Evolutionary conservation across 2,888 invertebrate species (phyloP).

Genomic region (Magallana nippona): DNA sequence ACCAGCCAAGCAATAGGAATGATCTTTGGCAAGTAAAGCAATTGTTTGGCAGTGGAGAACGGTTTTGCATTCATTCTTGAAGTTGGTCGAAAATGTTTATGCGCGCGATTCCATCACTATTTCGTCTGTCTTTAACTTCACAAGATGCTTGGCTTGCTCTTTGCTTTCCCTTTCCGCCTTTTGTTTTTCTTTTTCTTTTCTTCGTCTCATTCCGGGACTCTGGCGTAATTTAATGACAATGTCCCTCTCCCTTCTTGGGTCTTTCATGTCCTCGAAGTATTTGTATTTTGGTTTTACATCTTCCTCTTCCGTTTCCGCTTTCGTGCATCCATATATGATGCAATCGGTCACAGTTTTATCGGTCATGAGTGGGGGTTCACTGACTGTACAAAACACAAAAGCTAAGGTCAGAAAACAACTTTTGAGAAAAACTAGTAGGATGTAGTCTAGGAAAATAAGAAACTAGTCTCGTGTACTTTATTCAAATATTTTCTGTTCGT

Average conservation of each 20-base stretch:
- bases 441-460: no score
- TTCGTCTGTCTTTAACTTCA: constrained; percentile 47
- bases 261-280: constrained; percentile 71
- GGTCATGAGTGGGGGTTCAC: constrained; percentile 59
- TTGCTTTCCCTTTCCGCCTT: constrained; percentile 19
- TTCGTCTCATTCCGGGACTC: constrained; percentile 69
- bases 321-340: constrained; percentile 64
- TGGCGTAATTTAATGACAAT: constrained; percentile 68
- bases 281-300: constrained; percentile 73
- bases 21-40: constrained; percentile 32
- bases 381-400: constrained; percentile 45
- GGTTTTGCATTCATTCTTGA: background rate
- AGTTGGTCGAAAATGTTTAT: constrained; percentile 3
- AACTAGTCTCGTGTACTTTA: no score
- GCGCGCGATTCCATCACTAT: constrained; percentile 45
- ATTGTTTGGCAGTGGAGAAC: constrained; percentile 16
- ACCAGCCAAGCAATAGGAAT: constrained; percentile 1
- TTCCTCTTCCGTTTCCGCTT: constrained; percentile 61
- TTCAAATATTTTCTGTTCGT: no score
- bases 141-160: constrained; percentile 40
- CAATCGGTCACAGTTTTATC: constrained; percentile 58
- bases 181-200: constrained; percentile 63
- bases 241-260: constrained; percentile 67
- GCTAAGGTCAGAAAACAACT: no score
- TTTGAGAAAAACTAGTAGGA: no score